phyloP scores from a whole-genome alignment of 1,140 invertebrate genomes.

The Trachymyrmex septentrionalis region DNA sequence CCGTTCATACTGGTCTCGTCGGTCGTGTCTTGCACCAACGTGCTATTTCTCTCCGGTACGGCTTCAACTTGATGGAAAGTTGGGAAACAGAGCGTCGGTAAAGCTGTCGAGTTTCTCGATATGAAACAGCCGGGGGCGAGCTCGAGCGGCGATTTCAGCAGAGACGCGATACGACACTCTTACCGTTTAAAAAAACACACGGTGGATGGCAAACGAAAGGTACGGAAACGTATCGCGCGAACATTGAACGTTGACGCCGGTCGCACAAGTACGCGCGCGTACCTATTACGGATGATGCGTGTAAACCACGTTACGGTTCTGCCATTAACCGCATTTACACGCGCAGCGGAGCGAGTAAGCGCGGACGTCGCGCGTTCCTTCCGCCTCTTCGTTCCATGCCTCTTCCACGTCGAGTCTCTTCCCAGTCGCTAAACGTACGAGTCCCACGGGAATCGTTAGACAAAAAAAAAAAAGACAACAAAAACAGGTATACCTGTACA shows the following conservation, averaged over 20 bases:
- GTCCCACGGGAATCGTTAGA: conserved; percentile 33
- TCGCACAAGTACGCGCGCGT: neutral
- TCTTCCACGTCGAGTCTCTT: conserved; percentile 22
- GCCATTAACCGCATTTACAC: conserved; percentile 79
- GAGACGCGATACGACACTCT: conserved; percentile 43
- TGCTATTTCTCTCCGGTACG: neutral
- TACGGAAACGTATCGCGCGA: neutral
- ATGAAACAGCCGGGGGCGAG: conserved; percentile 28
- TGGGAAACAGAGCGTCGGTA: conserved; percentile 16
- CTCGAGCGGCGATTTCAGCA: conserved; percentile 8
- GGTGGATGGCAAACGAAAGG: neutral
- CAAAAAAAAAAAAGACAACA: neutral
- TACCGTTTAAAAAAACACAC: neutral
- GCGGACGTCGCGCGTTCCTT: conserved; percentile 63
- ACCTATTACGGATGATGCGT: conserved; percentile 42
- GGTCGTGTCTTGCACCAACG: neutral
- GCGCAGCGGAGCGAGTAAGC: conserved; percentile 77
- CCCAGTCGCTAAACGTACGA: conserved; percentile 31
- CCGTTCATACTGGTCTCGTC: too few relatives aligned
- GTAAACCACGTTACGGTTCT: conserved; percentile 74
- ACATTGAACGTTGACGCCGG: conserved; percentile 29
- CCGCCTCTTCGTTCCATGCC: conserved; percentile 54
- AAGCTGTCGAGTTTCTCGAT: conserved; percentile 45
- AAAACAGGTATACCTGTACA: conserved; percentile 6
- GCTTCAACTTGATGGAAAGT: conserved; percentile 22